These are phyloP conservation scores for Indicator indicator DNA, from an alignment of 2,113 vertebrate species.

Conservation along the genomic window DNA sequence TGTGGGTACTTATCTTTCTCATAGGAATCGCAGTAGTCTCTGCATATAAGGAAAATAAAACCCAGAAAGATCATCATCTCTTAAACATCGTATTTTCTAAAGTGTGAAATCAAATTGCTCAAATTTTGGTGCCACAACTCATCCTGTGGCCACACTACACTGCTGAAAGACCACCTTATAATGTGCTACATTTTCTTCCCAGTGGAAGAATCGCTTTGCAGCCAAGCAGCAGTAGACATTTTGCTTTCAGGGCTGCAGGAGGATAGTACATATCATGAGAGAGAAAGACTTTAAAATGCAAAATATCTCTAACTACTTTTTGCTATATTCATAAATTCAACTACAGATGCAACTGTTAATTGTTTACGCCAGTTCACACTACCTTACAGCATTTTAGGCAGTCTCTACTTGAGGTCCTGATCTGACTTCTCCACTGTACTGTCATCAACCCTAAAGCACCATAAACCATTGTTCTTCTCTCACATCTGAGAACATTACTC, in stretches of 20 bases:
- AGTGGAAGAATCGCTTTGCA: slow-evolving; percentile 27
- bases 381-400: slow-evolving; percentile 3
- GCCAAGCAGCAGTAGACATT: slow-evolving; percentile 8
- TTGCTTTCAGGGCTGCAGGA: slow-evolving; percentile 35
- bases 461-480: not conserved
- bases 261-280: not conserved
- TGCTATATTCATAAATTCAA: slow-evolving; percentile 7
- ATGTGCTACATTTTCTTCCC: slow-evolving; percentile 28
- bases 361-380: not conserved
- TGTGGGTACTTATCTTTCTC: not conserved
- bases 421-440: not conserved
- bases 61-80: not conserved
- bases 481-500: not conserved
- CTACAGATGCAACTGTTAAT: not conserved
- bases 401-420: not conserved
- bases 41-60: not conserved
- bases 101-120: not conserved
- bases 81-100: not conserved
- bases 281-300: slow-evolving; percentile 4
- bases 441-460: not conserved
- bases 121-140: accelerated
- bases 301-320: slow-evolving; percentile 2
- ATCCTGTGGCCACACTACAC: not conserved
- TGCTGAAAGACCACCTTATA: not conserved
- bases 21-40: not conserved